Conservation (phyloP, 2,888 invertebrate species). For the Athetis lepigone region DNA sequence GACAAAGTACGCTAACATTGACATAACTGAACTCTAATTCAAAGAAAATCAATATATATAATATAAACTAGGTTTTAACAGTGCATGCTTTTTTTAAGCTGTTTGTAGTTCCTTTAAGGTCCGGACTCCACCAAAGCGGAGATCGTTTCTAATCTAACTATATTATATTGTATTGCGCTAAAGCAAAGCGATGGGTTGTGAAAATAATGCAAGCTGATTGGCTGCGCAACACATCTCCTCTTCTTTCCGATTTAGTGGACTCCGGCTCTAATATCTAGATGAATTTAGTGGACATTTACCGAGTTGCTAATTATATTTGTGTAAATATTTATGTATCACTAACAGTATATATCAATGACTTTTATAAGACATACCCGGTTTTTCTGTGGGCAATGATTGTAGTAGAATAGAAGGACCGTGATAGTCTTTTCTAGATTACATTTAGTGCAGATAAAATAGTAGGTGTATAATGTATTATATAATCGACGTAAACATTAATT, state of each 20-base stretch:
- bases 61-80: neutral
- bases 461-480: neutral
- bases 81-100: conserved; percentile 5
- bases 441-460: conserved; percentile 1
- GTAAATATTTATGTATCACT: neutral
- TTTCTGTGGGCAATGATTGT: neutral
- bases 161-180: too few relatives aligned
- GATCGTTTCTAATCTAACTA: too few relatives aligned
- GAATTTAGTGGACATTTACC: conserved; percentile 12
- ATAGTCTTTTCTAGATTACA: neutral
- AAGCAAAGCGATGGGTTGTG: too few relatives aligned
- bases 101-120: too few relatives aligned
- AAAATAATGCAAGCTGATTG: too few relatives aligned
- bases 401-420: conserved; percentile 1
- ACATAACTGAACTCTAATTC: conserved; percentile 1
- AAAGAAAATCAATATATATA: neutral
- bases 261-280: neutral
- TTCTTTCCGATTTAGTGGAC: too few relatives aligned
- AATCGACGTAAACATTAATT: neutral
- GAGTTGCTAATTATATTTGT: neutral
- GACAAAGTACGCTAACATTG: neutral
- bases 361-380: conserved; percentile 21
- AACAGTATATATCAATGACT: too few relatives aligned
- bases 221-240: too few relatives aligned
- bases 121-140: too few relatives aligned